These are phyloP conservation scores for Rhodeus uyekii DNA, from an alignment of 2,797 vertebrate species.

Conservation along the genomic window DNA sequence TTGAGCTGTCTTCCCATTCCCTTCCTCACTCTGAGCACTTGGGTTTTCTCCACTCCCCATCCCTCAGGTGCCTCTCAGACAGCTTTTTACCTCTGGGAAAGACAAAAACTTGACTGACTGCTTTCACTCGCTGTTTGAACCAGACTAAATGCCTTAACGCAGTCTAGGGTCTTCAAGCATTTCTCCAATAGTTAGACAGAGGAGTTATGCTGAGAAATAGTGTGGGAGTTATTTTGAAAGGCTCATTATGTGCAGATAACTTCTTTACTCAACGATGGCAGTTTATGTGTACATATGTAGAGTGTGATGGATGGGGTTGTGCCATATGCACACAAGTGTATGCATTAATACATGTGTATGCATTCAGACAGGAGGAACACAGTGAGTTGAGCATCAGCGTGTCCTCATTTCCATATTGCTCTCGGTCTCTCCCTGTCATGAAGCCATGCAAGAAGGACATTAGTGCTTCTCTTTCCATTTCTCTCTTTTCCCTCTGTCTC, in stretches of 20 bases:
- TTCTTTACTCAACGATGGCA: neutral
- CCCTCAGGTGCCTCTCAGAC: constrained; percentile 32
- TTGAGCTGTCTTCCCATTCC: constrained; percentile 2
- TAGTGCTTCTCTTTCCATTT: constrained; percentile 1
- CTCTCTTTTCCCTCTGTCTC: neutral
- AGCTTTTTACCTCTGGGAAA: constrained; percentile 38
- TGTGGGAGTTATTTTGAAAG: constrained; percentile 47
- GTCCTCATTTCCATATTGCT: constrained; percentile 5
- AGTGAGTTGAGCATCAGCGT: neutral
- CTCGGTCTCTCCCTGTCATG: constrained; percentile 16
- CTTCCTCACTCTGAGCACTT: constrained; percentile 26
- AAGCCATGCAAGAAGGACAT: constrained; percentile 40
- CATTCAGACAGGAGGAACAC: neutral
- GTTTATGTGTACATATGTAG: constrained; percentile 42
- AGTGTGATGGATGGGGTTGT: constrained; percentile 23
- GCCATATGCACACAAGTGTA: constrained; percentile 6
- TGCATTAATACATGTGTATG: constrained; percentile 15
- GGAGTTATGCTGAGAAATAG: constrained; percentile 15
- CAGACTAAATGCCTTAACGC: constrained; percentile 45
- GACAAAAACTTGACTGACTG: constrained; percentile 48
- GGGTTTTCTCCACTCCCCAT: neutral
- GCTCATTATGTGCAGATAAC: constrained; percentile 35
- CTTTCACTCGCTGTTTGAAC: constrained; percentile 43
- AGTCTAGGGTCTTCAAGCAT: constrained; percentile 34
- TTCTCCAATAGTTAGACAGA: constrained; percentile 43